Evolutionary conservation across 2,888 invertebrate genomes (phyloP).

Genomic region (Athalia cordata): DNA sequence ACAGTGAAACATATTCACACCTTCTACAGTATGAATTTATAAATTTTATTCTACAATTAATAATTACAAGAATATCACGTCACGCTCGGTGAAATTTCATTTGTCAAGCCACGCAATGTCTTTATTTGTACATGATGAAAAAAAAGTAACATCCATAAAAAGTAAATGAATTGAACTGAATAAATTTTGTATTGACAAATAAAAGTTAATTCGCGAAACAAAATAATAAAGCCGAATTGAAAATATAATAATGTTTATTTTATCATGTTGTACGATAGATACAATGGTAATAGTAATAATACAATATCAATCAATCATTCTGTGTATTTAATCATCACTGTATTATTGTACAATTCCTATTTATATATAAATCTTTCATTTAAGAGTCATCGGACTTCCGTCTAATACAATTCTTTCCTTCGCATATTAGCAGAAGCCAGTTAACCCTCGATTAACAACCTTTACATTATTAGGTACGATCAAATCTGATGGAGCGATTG

Average conservation of each 20-base stretch:
- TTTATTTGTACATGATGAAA: neutral
- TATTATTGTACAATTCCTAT: constrained; percentile 67
- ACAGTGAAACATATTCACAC: constrained; percentile 23
- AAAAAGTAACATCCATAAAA: neutral
- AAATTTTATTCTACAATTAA: neutral
- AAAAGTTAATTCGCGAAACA: neutral
- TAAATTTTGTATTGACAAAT: constrained; percentile 5
- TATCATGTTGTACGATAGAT: constrained; percentile 68
- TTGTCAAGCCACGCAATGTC: constrained; percentile 7
- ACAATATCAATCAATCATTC: constrained; percentile 68
- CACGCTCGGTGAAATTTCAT: constrained; percentile 3
- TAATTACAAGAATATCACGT: constrained; percentile 11
- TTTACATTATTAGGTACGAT: constrained; percentile 65
- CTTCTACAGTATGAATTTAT: neutral
- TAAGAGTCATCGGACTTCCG: constrained; percentile 60
- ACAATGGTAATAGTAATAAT: constrained; percentile 70
- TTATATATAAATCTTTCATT: constrained; percentile 70
- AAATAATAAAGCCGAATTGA: constrained; percentile 62
- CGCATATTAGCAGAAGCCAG: constrained; percentile 58
- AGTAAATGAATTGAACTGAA: neutral
- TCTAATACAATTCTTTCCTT: constrained; percentile 46
- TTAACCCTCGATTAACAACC: constrained; percentile 65
- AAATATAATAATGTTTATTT: constrained; percentile 71
- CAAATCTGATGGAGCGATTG: constrained; percentile 57
- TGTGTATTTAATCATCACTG: constrained; percentile 64